Conservation (phyloP, 2,888 invertebrate species). For the Sesia apiformis region DNA sequence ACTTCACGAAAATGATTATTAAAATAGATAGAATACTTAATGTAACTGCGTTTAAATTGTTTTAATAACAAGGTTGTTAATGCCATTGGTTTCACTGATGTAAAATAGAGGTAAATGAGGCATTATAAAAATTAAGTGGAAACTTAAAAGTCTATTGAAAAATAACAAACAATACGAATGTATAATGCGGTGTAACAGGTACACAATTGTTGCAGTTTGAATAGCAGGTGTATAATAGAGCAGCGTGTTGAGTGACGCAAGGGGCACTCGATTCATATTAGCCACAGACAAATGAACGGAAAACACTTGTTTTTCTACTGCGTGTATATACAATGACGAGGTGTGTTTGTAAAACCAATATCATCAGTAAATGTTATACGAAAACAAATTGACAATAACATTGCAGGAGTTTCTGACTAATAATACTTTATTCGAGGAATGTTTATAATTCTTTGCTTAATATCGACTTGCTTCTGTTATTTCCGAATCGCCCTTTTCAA, state of each 20-base stretch:
- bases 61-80: no score
- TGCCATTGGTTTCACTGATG: neutral
- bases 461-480: no score
- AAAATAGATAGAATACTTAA: no score
- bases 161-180: neutral
- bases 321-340: neutral
- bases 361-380: neutral
- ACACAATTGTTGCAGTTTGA: conserved; percentile 12
- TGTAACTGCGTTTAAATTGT: no score
- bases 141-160: neutral
- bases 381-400: no score
- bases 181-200: neutral
- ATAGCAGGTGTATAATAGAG: conserved; percentile 33
- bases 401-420: no score
- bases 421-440: no score
- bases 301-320: neutral
- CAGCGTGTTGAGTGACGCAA: conserved; percentile 32
- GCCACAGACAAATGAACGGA: conserved; percentile 12
- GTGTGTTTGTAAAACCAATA: neutral
- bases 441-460: no score
- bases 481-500: no score
- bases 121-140: neutral
- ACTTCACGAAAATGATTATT: no score
- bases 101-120: neutral
- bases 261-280: conserved; percentile 15